Base-by-base conservation (phyloP, 1,140 invertebrate species). In the Drosophila paulistorum region DNA sequence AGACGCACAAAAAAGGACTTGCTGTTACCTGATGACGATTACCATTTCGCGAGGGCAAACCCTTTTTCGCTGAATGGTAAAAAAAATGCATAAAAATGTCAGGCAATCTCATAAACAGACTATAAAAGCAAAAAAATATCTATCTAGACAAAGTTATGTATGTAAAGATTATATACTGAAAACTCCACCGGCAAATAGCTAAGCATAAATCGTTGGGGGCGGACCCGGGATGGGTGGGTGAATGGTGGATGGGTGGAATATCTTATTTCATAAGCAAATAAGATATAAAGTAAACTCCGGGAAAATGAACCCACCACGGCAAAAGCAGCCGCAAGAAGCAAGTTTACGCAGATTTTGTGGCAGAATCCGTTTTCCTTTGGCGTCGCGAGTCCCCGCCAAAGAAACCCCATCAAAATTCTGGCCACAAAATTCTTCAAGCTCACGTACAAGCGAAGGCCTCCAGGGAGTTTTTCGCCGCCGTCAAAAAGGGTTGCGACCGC, bases 191-290 rank as follows among this genome's bases (percentile, higher is more conserved):
- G 7, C 45, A 51, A 6, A 51, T 51, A 51, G 45, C 45, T 51
- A 51, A 23, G 45, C 45, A 51, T 51, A 51, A 51, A 51, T 51
- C 10, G 45, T 51, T 51, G 45, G 4, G 20, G 17, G 45, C 45
- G 20, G 10, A 13, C 45, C 17, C 17, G 14, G 45, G 1, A 17
- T 7, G 45, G 45, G 2, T 20, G 14, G 14, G 14, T 5, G 7
- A 23, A 3, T 23, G 9, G 7, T 51, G 17, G 4, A 51, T 51
- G 45, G 45, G 45, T 51, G 45, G 45, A 51, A 51, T 51, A 51
- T 51, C 45, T 51, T 51, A 51, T 51, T 51, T 51, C 45, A 51
- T 51, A 51, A 51, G 45, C 45, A 51, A 51, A 51, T 51, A 51
- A 51, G 45, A 51, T 51, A 51, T 51, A 51, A 51, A 51, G 45